Base-by-base conservation (phyloP, 2,888 invertebrate species). In the Phytoseiulus persimilis region DNA sequence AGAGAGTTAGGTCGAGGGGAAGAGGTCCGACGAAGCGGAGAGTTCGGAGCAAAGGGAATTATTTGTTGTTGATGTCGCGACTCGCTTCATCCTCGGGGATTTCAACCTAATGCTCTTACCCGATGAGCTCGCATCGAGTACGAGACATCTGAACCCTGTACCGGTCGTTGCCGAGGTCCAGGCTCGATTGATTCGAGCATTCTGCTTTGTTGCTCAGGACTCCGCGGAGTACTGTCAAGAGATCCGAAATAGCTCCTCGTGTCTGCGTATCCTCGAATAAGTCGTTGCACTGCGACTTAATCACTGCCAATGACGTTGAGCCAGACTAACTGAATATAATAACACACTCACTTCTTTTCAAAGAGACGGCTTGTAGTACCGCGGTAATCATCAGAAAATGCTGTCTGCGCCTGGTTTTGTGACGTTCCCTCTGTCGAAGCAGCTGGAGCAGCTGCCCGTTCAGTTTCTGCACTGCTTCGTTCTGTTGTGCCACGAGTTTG, bases 271-370 rank as follows among this genome's bases (percentile, higher is more conserved):
- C 5, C 65, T 65, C 65, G 11, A 18, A 14, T 18, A 23, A 65
- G 23, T 65, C 18, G 28, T 18, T 65, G 65, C 65, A 65, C 1
- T 65, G 28, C 5, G 18, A 23, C 18, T 6, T 28, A 1, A 18
- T 6, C 65, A 6, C 18, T 28, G 65, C 28, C 65, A 28, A 65
- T 65, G 65, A 65, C 65, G 28, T 65, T 28, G 18, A 65, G 65
- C 65, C 18, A 65, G 46, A 46, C 6, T 14, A 46, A 14, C 14
- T 46, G 46, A 46, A 6, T 46, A 46, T 11, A 65, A 65, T 11
- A 23, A 65, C 65, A 18, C 2, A 87, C 87, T 87, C n/a, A 87
- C 87, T 87, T 87, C 87, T n/a, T 87, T 87, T 87, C 33, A 45
- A 45, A 32, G 87, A 87, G 87, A 45, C 87, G 33, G 87, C 87